These are phyloP conservation scores for Opisthograptis luteolata DNA, from an alignment of 2,888 invertebrate species.

Conservation along the genomic window DNA sequence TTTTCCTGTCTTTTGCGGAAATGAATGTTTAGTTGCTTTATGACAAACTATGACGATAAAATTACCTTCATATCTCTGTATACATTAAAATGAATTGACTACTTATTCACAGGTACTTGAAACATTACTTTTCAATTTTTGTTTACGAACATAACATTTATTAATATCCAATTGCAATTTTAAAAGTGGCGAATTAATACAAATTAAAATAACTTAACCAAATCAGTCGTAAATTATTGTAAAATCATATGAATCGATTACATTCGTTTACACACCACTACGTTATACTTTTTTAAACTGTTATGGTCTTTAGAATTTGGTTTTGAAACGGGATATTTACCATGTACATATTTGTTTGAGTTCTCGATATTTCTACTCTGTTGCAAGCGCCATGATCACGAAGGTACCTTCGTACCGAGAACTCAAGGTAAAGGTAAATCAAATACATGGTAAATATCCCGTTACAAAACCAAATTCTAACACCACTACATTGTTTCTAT, in stretches of 20 bases:
- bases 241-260: slow-evolving; percentile 16
- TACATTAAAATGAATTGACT: slow-evolving; percentile 2
- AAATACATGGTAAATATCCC: no score
- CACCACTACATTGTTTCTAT: slow-evolving; percentile 11
- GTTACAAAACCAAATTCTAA: no score
- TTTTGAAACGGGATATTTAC: no score
- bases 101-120: slow-evolving; percentile 6
- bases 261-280: slow-evolving; percentile 14
- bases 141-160: neutral
- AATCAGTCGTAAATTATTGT: slow-evolving; percentile 69
- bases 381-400: no score
- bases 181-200: slow-evolving; percentile 10
- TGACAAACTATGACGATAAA: neutral
- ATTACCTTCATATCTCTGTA: neutral
- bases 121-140: neutral
- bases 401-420: no score
- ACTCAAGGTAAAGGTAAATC: no score
- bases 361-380: no score
- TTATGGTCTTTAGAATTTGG: no score
- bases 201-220: slow-evolving; percentile 58
- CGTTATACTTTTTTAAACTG: no score
- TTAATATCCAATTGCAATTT: slow-evolving; percentile 1
- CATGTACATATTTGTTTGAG: no score
- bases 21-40: neutral
- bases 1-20: neutral